Evolutionary conservation across 2,888 invertebrate genomes (phyloP), one percentile per base, ranked within the genome.

Genomic region (Heteromurus nitidus): DNA sequence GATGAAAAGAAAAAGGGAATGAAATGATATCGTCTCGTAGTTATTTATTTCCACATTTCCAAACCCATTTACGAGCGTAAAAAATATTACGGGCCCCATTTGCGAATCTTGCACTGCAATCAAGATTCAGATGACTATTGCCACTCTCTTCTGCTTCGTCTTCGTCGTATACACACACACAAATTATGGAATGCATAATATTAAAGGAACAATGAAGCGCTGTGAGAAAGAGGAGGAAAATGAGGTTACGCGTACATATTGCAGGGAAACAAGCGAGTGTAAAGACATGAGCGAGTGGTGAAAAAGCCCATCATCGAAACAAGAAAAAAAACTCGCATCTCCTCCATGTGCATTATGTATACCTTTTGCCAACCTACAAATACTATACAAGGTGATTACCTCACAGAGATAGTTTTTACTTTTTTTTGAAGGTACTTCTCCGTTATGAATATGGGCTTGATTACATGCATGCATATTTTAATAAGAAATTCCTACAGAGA

Each of bases 11-110:
- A 60, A 76, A 47, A 18, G 16, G n/a, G 11, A 55, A 58, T 67
- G 28, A 47, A 76, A 76, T 60, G 68, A 36, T 60, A 60, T 68
- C 58, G 68, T 76, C 44, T 68, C 50, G 60, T 68, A 28, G 65
- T 68, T 76, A 76, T 68, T 76, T 68, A 75, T 67, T 68, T 60
- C 50, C 60, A 67, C 76, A 47, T 68, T 76, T 68, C 47, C 68
- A 60, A 36, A 60, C 44, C 60, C 76, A 76, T 76, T 76, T 76
- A 44, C 60, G 18, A 68, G 26, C 60, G 76, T 67, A 68, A 76
- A 76, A 76, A 76, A 60, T 76, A 68, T 68, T 60, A 68, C 44
- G 24, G 24, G 60, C 47, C 50, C 67, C 47, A 60, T 76, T 76
- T 76, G 68, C 60, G 47, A 68, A 68, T 76, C 60, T 68, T 68